These are phyloP conservation scores for Cosmia trapezina DNA, from an alignment of 2,888 invertebrate species.

Conservation along the genomic window DNA sequence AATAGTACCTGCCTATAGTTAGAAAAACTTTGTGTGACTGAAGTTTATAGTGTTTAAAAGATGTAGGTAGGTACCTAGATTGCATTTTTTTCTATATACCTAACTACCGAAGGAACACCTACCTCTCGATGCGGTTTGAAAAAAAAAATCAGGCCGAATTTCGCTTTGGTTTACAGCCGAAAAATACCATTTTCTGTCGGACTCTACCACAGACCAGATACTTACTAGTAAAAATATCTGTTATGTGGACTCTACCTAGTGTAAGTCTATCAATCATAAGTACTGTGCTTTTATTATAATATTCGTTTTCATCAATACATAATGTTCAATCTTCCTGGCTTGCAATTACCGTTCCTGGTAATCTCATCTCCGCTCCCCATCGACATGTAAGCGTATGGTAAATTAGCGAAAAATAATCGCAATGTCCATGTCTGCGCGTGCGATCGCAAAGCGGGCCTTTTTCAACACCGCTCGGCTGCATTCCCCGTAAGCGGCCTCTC, in stretches of 20 bases:
- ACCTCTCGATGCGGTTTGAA: no score
- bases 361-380: slow-evolving; percentile 70
- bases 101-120: no score
- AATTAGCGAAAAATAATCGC: slow-evolving; percentile 86
- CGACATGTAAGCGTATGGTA: slow-evolving; percentile 78
- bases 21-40: no score
- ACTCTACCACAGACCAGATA: no score
- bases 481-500: slow-evolving; percentile 64
- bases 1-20: no score
- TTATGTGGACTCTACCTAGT: no score
- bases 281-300: neutral
- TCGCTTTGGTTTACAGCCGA: neutral
- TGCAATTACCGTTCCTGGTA: slow-evolving; percentile 59
- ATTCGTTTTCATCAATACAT: slow-evolving; percentile 28
- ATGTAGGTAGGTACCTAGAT: neutral
- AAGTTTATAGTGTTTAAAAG: no score
- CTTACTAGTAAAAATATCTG: no score
- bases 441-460: slow-evolving; percentile 60
- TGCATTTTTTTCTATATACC: no score
- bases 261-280: no score
- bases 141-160: neutral
- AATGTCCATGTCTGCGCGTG: slow-evolving; percentile 60
- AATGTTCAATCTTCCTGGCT: slow-evolving; percentile 37
- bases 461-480: slow-evolving; percentile 61
- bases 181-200: neutral